These are phyloP conservation scores for Pangasius mekongensis DNA, from an alignment of 2,797 vertebrate genomes.

Conservation along the genomic window DNA sequence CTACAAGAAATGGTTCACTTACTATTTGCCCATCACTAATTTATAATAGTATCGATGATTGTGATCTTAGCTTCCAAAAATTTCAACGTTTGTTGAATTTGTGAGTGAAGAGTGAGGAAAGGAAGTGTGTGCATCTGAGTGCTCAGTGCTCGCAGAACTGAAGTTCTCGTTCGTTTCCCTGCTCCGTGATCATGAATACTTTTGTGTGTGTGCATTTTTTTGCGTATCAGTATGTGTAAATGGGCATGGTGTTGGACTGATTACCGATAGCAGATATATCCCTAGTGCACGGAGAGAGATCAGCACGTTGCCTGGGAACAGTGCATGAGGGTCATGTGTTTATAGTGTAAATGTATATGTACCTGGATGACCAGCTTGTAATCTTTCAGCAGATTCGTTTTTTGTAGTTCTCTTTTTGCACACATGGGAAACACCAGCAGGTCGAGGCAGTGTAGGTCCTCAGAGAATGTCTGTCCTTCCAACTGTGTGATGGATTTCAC, in stretches of 20 bases:
- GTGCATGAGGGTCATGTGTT: not conserved
- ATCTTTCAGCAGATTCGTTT: slow-evolving; percentile 77
- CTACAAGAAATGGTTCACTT: too few relatives aligned
- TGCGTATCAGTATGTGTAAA: not conserved
- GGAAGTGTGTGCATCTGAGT: not conserved
- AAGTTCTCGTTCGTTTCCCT: not conserved
- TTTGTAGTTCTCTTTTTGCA: slow-evolving; percentile 77
- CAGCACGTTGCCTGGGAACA: not conserved
- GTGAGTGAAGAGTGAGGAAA: not conserved
- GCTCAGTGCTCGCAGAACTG: too few relatives aligned
- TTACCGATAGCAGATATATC: not conserved
- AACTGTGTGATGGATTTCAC: slow-evolving; percentile 76
- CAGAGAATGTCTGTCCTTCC: slow-evolving; percentile 75
- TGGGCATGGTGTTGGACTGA: not conserved
- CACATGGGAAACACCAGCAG: slow-evolving; percentile 82
- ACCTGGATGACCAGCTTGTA: slow-evolving; percentile 88
- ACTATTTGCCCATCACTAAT: not conserved
- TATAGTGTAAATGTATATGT: slow-evolving; percentile 30
- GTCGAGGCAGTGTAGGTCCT: slow-evolving; percentile 84
- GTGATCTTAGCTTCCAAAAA: too few relatives aligned
- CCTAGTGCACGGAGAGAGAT: not conserved
- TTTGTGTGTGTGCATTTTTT: not conserved
- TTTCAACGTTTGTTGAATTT: too few relatives aligned
- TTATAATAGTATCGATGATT: not conserved
- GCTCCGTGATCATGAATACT: not conserved